These are phyloP conservation scores for Catotricha subobsoleta DNA, from an alignment of 2,888 invertebrate genomes.

Conservation along the genomic window DNA sequence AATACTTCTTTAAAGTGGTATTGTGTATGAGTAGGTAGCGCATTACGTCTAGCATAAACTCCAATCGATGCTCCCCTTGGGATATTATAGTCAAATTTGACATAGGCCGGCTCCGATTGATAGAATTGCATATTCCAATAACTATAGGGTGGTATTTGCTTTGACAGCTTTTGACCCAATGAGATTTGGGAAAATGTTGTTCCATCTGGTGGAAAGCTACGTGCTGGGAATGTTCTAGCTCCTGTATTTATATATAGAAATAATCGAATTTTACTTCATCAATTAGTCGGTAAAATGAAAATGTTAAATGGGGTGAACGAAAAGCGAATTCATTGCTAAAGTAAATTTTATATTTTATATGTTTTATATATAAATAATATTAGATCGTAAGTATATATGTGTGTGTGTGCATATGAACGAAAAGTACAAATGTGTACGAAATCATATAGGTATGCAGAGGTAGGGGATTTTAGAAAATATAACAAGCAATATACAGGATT, in stretches of 20 bases:
- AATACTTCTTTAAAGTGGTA: constrained; percentile 91
- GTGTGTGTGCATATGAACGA: no score
- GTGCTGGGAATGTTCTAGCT: constrained; percentile 72
- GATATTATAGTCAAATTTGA: constrained; percentile 87
- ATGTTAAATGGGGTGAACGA: constrained; percentile 4
- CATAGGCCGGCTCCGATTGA: constrained; percentile 83
- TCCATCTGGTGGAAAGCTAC: constrained; percentile 83
- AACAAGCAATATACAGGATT: no score
- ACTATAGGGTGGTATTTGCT: constrained; percentile 81
- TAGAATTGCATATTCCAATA: constrained; percentile 98
- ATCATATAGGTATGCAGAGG: no score
- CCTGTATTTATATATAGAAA: constrained; percentile 32
- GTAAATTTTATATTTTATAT: no score
- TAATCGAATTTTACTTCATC: constrained; percentile 4
- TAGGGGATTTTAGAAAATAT: no score
- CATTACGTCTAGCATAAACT: constrained; percentile 84
- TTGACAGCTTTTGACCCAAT: constrained; percentile 69
- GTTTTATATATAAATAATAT: no score
- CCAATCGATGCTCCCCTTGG: constrained; percentile 85
- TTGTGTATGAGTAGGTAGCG: constrained; percentile 88
- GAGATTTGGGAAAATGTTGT: constrained; percentile 82
- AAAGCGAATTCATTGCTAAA: neutral
- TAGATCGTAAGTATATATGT: no score
- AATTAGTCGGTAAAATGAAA: constrained; percentile 2
- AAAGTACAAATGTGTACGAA: no score